These are phyloP conservation scores for Coracopsis vasa DNA, from an alignment of 2,113 vertebrate species.

Conservation along the genomic window DNA sequence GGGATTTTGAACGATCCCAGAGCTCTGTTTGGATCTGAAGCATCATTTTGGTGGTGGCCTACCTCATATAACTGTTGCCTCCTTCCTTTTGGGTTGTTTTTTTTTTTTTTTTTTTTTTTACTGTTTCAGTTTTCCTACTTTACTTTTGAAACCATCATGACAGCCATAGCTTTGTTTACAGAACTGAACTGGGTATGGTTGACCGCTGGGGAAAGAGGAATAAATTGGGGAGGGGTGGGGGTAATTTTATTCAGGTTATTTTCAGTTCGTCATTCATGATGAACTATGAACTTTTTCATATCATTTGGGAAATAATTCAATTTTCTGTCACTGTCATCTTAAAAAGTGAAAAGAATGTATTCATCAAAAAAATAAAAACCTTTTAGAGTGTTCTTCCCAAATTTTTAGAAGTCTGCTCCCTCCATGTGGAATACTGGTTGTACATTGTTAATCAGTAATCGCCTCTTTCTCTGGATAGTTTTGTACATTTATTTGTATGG, in stretches of 20 bases:
- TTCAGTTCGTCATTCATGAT: slow-evolving; percentile 20
- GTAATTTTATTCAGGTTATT: slow-evolving; percentile 62
- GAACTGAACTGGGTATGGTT: slow-evolving; percentile 12
- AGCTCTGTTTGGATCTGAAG: slow-evolving; percentile 13
- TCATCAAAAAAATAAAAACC: background rate
- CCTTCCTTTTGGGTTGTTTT: background rate
- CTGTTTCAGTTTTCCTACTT: background rate
- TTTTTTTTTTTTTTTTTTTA: background rate
- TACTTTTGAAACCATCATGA: slow-evolving; percentile 7
- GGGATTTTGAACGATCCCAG: background rate
- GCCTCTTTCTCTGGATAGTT: background rate
- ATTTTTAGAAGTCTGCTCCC: background rate
- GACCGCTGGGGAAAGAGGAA: background rate
- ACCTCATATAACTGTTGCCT: slow-evolving; percentile 71
- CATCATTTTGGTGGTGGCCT: slow-evolving; percentile 61
- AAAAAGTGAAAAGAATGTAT: slow-evolving; percentile 52
- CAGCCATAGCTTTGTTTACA: slow-evolving; percentile 70
- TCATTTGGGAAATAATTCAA: background rate
- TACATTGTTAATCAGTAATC: background rate
- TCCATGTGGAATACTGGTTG: accelerated
- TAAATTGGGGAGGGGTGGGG: background rate
- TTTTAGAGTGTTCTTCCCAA: background rate
- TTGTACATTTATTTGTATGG: background rate
- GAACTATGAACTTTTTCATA: slow-evolving; percentile 11
- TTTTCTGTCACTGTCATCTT: background rate